Evolutionary conservation across 2,797 vertebrate genomes (phyloP).

Genomic region (Caiman crocodilus): DNA sequence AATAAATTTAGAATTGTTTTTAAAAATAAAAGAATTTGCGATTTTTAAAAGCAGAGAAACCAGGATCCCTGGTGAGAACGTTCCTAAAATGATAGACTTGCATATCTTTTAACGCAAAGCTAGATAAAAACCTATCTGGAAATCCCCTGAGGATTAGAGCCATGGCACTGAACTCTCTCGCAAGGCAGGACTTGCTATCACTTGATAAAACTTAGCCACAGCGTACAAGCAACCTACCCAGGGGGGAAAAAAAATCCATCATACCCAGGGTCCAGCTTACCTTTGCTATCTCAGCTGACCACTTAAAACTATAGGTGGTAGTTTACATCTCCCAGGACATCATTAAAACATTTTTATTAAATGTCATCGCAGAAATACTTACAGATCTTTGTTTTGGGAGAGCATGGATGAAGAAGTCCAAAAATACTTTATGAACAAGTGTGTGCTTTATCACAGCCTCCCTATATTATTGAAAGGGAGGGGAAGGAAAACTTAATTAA

Average conservation of each 20-base stretch:
- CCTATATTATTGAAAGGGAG: conserved; percentile 78
- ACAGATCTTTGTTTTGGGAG: conserved; percentile 90
- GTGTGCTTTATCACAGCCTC: conserved; percentile 97
- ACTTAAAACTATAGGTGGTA: too few species aligned
- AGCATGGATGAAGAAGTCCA: conserved; percentile 91
- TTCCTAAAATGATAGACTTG: too few species aligned
- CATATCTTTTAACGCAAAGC: too few species aligned
- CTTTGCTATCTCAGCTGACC: too few species aligned
- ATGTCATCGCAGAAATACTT: conserved; percentile 71
- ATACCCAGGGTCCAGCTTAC: too few species aligned
- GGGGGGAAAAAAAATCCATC: too few species aligned
- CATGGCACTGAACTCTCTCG: background rate
- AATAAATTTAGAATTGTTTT: too few species aligned
- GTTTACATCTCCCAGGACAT: background rate
- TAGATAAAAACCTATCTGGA: too few species aligned
- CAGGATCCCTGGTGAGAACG: too few species aligned
- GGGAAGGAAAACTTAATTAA: background rate
- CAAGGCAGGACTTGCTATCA: background rate
- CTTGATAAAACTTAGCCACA: background rate
- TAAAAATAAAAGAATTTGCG: too few species aligned
- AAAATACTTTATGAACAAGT: conserved; percentile 96
- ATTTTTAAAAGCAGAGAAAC: too few species aligned
- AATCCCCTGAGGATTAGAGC: background rate
- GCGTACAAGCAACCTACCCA: background rate
- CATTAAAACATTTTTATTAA: background rate